Base-by-base conservation (phyloP, 2,797 vertebrate genomes). In the Acanthurus leucopareius region DNA sequence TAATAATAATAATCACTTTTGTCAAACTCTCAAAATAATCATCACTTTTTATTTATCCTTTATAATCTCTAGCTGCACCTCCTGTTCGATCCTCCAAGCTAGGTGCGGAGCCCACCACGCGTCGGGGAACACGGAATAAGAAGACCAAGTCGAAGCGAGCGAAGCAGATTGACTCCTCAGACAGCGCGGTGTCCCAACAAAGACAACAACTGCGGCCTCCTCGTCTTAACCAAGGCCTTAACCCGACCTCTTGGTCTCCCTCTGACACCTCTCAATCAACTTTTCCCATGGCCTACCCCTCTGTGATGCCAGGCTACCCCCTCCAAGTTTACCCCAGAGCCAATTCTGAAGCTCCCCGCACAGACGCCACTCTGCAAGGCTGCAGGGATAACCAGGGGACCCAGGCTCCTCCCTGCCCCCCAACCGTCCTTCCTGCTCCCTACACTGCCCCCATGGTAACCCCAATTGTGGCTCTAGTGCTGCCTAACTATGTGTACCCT, bases 121-220 rank as follows among this genome's bases (percentile, higher is more conserved):
- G 91, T 7, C 90, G 90, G 14, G 75, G 89, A 17, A 95, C 95
- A 0, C 97, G 96, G 75, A 96, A 92, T 79, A 97, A 96, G 82
- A 99, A 97, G 89, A 95, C 95, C 1, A 97, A 97, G 87, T 93
- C 93, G 20, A 99, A 97, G 82, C 94, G 97, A 32, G 91, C 93
- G 5, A 97, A 95, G 84, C 95, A 95, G 7, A 94, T 93, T 0
- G 95, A 96, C 48, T 97, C 97, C 1, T 97, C 97, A 0, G 96
- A 96, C 73, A 98, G 96, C 86, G 93, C 96, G 0, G 88, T 75
- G 7, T 97, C 97, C 6, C 93, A 84, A 2, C 92, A 81, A 17
- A 93, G 92, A 2, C 94, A 93, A 0, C 90, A 87, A 1, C 92
- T 88, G 58, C 94, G 92, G 1, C 93, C 94, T 35, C 95, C 95